A percentile compares a stretch with the other conserved stretches of the same genome.
Conservation (phyloP, 2,888 invertebrate genomes). For the Cyclophora albipunctata region DNA sequence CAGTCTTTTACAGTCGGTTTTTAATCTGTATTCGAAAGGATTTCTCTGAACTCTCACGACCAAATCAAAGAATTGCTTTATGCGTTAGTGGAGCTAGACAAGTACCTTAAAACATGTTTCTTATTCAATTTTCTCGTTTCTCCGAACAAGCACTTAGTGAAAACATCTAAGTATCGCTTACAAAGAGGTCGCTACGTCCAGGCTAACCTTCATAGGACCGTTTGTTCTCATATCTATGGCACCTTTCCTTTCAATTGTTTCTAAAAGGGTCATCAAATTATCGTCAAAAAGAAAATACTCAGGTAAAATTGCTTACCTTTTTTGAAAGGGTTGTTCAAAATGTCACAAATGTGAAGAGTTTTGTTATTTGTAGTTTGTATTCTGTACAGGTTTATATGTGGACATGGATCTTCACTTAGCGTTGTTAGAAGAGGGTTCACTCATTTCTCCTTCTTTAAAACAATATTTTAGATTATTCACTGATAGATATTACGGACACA, state of each 20-base stretch:
- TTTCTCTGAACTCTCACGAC: not conserved
- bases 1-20: slow-evolving; percentile 9
- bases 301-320: slow-evolving; percentile 21
- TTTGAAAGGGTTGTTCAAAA: slow-evolving; percentile 28
- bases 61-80: too few relatives aligned
- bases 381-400: slow-evolving; percentile 41
- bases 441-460: too few relatives aligned
- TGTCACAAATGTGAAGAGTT: slow-evolving; percentile 27
- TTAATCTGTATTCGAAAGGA: slow-evolving; percentile 11
- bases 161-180: slow-evolving; percentile 17
- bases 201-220: slow-evolving; percentile 18
- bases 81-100: too few relatives aligned
- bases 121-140: too few relatives aligned
- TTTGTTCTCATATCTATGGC: slow-evolving; percentile 18
- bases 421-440: too few relatives aligned
- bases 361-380: slow-evolving; percentile 52
- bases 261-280: slow-evolving; percentile 20
- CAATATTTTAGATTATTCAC: too few relatives aligned
- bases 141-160: not conserved
- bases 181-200: slow-evolving; percentile 10
- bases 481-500: too few relatives aligned
- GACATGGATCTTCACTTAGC: slow-evolving; percentile 46
- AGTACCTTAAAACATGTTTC: too few relatives aligned
- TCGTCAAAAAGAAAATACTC: slow-evolving; percentile 17
- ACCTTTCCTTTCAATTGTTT: slow-evolving; percentile 23